phyloP scores from a whole-genome alignment of 2,888 invertebrate genomes.

The Sisyra nigra region DNA sequence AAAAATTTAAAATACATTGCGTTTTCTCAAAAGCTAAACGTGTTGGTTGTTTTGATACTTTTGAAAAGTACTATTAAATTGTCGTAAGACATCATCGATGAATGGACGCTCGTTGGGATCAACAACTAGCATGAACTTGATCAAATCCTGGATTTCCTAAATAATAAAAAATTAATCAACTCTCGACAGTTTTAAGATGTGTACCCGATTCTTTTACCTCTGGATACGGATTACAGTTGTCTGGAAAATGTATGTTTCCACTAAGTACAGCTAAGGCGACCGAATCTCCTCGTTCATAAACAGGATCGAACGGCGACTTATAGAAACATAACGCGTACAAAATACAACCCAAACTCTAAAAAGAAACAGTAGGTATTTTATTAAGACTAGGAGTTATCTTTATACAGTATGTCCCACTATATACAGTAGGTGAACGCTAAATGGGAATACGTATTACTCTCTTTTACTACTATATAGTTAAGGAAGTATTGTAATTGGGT shows the following conservation, averaged over 20 bases:
- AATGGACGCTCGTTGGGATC: slow-evolving; percentile 63
- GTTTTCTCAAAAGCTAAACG: too few species aligned
- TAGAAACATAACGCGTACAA: slow-evolving; percentile 74
- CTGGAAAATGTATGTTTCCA: slow-evolving; percentile 55
- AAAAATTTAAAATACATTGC: too few species aligned
- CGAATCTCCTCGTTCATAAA: slow-evolving; percentile 73
- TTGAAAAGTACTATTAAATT: slow-evolving; percentile 12
- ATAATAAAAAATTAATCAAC: slow-evolving; percentile 19
- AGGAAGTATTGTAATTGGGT: too few species aligned
- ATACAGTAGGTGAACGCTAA: too few species aligned
- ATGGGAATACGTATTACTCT: too few species aligned
- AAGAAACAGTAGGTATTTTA: too few species aligned
- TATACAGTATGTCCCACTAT: too few species aligned
- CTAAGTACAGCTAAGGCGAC: slow-evolving; percentile 72
- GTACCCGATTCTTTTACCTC: slow-evolving; percentile 26
- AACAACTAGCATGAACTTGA: slow-evolving; percentile 53
- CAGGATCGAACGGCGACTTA: slow-evolving; percentile 70
- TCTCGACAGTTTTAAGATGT: not conserved
- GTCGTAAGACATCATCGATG: slow-evolving; percentile 52
- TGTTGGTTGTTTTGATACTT: too few species aligned
- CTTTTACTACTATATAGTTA: too few species aligned
- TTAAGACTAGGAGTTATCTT: too few species aligned
- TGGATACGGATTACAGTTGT: slow-evolving; percentile 41
- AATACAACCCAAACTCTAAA: slow-evolving; percentile 69
- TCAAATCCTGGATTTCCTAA: slow-evolving; percentile 51